These are phyloP conservation scores for Hyalella azteca DNA, from an alignment of 2,888 invertebrate genomes.

Conservation along the genomic window DNA sequence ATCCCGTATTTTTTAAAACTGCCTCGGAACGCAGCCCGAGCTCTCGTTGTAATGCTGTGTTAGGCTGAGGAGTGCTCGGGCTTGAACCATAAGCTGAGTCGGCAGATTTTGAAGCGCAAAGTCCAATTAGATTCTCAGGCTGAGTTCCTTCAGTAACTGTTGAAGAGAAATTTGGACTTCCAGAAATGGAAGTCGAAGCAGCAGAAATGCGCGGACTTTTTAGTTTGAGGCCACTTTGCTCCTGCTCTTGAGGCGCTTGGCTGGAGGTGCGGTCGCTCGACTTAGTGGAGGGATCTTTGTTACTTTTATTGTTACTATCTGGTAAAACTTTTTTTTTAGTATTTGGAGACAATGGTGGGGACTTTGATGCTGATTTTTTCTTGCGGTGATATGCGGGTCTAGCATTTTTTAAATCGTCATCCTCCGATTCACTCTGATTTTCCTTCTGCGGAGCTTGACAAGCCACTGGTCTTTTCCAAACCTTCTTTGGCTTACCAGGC, in stretches of 20 bases:
- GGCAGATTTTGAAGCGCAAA: conserved; percentile 51
- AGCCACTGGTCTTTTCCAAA: conserved; percentile 20
- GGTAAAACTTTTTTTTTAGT: not conserved
- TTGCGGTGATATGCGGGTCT: conserved; percentile 24
- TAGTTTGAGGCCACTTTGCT: not conserved
- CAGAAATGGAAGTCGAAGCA: not conserved
- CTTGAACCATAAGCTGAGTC: conserved; percentile 57
- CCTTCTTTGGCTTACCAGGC: conserved; percentile 16
- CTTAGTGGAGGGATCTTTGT: no score
- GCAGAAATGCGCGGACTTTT: not conserved
- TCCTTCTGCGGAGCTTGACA: not conserved
- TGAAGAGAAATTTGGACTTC: conserved; percentile 34
- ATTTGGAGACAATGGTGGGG: conserved; percentile 12
- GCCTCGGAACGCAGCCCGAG: not conserved
- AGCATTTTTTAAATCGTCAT: not conserved
- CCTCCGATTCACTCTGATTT: not conserved
- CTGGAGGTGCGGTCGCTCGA: not conserved
- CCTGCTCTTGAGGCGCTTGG: not conserved
- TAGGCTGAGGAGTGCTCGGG: conserved; percentile 49
- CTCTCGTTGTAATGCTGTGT: conserved; percentile 5
- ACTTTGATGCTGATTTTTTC: conserved; percentile 9
- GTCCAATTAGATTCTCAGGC: conserved; percentile 38
- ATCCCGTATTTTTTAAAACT: not conserved
- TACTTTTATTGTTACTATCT: not conserved
- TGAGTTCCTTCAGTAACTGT: conserved; percentile 30